Conservation (phyloP, 2,113 vertebrate species). For the Triplophysa rosa region DNA sequence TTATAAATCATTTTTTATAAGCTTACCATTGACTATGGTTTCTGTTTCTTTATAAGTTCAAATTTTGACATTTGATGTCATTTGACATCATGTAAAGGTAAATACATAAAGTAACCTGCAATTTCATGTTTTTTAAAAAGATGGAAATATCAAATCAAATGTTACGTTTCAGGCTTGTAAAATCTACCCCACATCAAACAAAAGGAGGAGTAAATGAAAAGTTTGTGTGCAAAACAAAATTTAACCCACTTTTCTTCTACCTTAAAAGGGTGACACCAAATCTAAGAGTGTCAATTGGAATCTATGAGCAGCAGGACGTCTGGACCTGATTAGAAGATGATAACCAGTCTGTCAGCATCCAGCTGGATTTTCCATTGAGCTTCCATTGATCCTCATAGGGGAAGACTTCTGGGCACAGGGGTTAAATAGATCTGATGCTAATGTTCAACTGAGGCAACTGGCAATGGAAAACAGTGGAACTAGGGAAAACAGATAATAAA, state of each 20-base stretch:
- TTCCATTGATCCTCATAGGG: background rate
- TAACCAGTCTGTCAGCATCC: background rate
- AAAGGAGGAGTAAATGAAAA: too few relatives aligned
- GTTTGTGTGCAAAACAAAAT: background rate
- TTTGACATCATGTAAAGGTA: too few relatives aligned
- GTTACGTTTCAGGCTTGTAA: too few relatives aligned
- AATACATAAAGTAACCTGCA: too few relatives aligned
- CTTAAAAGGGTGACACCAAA: background rate
- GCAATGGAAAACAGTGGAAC: background rate
- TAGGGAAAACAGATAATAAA: too few relatives aligned
- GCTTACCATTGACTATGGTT: too few relatives aligned
- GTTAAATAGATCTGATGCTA: constrained; percentile 8
- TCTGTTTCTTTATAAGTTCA: too few relatives aligned
- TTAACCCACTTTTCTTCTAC: background rate
- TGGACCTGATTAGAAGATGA: background rate
- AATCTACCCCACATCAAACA: too few relatives aligned
- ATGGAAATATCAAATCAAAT: too few relatives aligned
- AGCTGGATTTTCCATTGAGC: background rate
- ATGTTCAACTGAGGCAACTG: background rate
- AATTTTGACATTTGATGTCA: too few relatives aligned
- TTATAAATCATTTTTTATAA: too few relatives aligned
- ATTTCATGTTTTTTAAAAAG: too few relatives aligned
- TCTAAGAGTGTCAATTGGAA: constrained; percentile 11
- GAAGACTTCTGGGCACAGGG: background rate
- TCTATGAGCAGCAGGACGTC: constrained; percentile 4